Conservation (phyloP, 2,797 vertebrate species). For the Poecilia wingei region DNA sequence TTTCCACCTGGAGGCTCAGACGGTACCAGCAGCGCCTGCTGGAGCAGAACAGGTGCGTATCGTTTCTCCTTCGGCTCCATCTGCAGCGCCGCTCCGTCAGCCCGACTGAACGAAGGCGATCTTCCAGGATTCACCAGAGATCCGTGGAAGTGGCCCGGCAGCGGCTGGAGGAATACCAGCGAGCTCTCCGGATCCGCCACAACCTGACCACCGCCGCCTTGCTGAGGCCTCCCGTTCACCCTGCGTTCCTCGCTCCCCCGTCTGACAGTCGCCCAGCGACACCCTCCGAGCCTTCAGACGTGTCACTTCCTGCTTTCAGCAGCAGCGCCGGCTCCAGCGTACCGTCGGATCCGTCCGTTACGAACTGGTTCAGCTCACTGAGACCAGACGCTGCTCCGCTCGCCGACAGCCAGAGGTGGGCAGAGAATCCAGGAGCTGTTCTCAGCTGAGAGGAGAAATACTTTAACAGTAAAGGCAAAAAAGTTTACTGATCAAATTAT, state of each 20-base stretch:
- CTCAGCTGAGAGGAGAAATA: too few species aligned
- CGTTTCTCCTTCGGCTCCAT: neutral
- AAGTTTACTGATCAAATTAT: too few species aligned
- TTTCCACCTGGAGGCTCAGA: conserved; percentile 73
- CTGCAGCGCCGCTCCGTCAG: too few species aligned
- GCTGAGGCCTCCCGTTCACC: neutral
- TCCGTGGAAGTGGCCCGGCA: conserved; percentile 83
- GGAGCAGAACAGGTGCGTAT: conserved; percentile 83
- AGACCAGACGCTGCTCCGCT: conserved; percentile 21
- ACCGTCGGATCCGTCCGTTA: neutral
- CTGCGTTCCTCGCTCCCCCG: neutral
- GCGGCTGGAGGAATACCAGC: conserved; percentile 88
- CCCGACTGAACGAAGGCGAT: neutral
- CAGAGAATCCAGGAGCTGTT: too few species aligned
- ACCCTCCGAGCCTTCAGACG: neutral
- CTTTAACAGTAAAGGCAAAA: too few species aligned
- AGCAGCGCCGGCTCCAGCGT: neutral
- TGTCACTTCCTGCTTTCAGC: conserved; percentile 5
- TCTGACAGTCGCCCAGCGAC: neutral
- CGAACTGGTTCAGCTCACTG: neutral
- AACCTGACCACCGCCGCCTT: conserved; percentile 19
- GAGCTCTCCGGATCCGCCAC: conserved; percentile 78
- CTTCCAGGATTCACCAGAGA: conserved; percentile 83
- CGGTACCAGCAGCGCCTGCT: conserved; percentile 87
- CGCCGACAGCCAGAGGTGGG: conserved; percentile 14